A percentile compares a stretch with the other conserved stretches of the same genome.
phyloP scores from a whole-genome alignment of 2,113 vertebrate species.

The Psephotus haematonotus region DNA sequence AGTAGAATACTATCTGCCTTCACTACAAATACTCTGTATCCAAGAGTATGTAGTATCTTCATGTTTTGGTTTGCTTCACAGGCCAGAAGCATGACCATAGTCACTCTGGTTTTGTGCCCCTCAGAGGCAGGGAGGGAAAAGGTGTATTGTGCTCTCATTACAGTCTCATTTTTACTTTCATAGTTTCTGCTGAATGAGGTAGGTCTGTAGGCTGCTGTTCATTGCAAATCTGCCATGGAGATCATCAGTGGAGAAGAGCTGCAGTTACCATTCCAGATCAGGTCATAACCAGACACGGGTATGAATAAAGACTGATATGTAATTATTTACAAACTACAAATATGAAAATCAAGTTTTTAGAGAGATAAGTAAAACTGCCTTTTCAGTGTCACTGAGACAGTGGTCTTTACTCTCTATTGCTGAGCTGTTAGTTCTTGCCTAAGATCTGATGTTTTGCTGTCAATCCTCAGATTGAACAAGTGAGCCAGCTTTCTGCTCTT shows the following conservation, averaged over 20 bases:
- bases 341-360: neutral
- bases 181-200: neutral
- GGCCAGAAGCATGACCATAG: neutral
- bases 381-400: neutral
- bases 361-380: neutral
- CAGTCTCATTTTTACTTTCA: neutral
- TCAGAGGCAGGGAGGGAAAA: neutral
- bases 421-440: neutral
- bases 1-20: neutral
- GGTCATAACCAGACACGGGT: neutral
- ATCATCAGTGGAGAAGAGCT: neutral
- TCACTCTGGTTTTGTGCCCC: neutral
- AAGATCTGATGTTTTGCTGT: neutral
- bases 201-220: neutral
- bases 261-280: neutral
- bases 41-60: neutral
- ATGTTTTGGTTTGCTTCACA: neutral
- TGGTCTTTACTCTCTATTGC: neutral
- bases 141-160: neutral
- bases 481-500: conserved; percentile 94
- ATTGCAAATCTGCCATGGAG: neutral
- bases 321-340: neutral
- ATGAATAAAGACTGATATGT: neutral
- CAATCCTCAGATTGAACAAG: conserved; percentile 89
- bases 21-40: neutral